Conservation (phyloP, 2,113 vertebrate genomes). For the Podocnemis expansa region DNA sequence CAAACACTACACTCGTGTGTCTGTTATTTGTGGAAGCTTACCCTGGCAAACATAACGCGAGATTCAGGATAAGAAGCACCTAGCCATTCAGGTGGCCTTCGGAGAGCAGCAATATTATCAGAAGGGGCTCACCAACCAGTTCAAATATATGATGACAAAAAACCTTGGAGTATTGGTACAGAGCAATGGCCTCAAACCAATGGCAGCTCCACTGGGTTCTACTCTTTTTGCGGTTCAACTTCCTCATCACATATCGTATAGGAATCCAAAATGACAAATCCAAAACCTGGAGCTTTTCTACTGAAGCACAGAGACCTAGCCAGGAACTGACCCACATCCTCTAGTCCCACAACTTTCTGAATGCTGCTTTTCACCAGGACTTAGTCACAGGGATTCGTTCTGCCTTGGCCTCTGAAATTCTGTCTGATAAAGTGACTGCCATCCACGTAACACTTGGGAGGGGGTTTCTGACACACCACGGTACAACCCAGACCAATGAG, state of each 20-base stretch:
- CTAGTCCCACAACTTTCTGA: too few relatives aligned
- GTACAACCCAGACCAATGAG: too few relatives aligned
- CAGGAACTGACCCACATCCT: background rate
- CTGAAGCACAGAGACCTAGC: background rate
- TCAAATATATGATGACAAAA: too few relatives aligned
- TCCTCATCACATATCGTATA: too few relatives aligned
- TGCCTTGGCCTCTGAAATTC: background rate
- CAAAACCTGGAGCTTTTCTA: background rate
- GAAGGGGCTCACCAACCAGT: background rate
- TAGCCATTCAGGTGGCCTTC: background rate
- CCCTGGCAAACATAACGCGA: background rate
- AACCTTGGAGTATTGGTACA: too few relatives aligned
- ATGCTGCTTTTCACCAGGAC: background rate
- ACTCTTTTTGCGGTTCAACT: too few relatives aligned
- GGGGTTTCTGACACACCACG: too few relatives aligned
- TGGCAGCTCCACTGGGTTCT: background rate
- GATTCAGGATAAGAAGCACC: background rate
- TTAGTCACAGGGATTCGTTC: background rate
- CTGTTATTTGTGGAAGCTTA: background rate
- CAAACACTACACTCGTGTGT: background rate
- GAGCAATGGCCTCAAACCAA: background rate
- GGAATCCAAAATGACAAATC: background rate
- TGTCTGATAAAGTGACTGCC: background rate
- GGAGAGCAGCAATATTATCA: background rate
- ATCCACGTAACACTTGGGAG: too few relatives aligned